A percentile compares a stretch with the other conserved stretches of the same genome.
These are phyloP conservation scores for Callimorpha dominula DNA, from an alignment of 2,888 invertebrate species.

Conservation along the genomic window DNA sequence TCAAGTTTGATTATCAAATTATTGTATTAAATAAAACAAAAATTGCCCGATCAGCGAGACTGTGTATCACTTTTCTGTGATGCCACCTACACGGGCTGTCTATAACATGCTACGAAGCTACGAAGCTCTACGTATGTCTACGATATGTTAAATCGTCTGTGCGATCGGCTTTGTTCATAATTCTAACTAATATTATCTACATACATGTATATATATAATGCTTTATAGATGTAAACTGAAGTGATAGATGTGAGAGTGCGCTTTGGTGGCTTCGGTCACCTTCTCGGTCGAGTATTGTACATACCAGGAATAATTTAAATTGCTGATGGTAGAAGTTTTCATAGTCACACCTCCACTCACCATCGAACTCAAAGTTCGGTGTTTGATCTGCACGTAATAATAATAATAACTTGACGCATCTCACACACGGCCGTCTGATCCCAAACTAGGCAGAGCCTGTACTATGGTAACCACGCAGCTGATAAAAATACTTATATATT, in stretches of 20 bases:
- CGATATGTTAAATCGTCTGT: not conserved
- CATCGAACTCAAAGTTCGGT: not conserved
- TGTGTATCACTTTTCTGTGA: not conserved
- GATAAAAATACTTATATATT: no score
- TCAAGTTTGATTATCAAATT: not conserved
- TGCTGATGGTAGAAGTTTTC: no score
- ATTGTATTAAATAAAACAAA: not conserved
- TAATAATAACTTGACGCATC: no score
- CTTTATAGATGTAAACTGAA: not conserved
- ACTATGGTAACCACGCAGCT: no score
- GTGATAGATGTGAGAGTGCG: not conserved
- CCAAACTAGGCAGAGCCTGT: no score
- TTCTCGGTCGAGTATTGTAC: not conserved
- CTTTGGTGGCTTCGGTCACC: no score
- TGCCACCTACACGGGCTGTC: not conserved
- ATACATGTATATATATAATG: not conserved
- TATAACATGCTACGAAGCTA: not conserved
- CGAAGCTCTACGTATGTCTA: not conserved
- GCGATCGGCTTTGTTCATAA: constrained; percentile 1
- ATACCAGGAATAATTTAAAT: not conserved
- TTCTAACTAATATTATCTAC: not conserved
- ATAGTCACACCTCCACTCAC: no score
- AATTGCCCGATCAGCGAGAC: not conserved
- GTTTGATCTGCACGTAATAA: not conserved
- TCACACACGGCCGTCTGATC: no score